phyloP scores from a whole-genome alignment of 2,113 vertebrate species.

The Ictalurus punctatus region DNA sequence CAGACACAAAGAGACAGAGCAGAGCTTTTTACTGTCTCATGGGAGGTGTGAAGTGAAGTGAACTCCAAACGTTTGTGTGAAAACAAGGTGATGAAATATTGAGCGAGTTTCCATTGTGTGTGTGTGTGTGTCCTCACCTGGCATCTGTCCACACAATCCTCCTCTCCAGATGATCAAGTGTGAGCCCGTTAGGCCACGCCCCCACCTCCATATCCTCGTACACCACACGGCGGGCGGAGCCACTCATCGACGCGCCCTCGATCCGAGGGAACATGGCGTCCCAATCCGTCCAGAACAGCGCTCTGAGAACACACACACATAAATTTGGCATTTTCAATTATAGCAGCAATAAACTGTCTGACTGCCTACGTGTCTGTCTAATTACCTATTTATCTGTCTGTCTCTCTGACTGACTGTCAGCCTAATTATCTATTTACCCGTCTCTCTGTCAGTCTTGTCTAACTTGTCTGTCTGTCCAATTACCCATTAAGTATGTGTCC shows the following conservation, averaged over 20 bases:
- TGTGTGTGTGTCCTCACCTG: conserved; percentile 65
- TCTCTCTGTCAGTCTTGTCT: not conserved
- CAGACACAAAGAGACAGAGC: not conserved
- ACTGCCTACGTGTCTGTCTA: not conserved
- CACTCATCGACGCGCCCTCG: conserved; percentile 86
- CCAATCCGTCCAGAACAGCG: conserved; percentile 92
- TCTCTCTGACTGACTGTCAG: not conserved
- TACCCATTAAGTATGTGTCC: not conserved
- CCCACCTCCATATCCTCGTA: conserved; percentile 87
- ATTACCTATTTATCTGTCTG: not conserved
- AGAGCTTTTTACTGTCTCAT: not conserved
- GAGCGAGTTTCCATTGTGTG: not conserved
- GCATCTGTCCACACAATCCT: conserved; percentile 89
- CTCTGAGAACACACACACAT: conserved; percentile 64
- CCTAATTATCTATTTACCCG: not conserved
- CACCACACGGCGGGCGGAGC: conserved; percentile 79
- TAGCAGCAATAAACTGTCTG: not conserved
- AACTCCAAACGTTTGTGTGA: conserved; percentile 12
- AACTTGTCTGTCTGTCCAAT: not conserved
- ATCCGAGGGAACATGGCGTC: conserved; percentile 88
- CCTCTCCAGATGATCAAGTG: conserved; percentile 85
- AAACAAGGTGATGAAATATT: conserved; percentile 36
- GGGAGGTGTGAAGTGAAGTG: conserved; percentile 23
- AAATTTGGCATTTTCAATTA: not conserved
- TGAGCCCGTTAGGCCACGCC: conserved; percentile 87